Conservation (phyloP, 2,113 vertebrate species). For the Mohoua ochrocephala region DNA sequence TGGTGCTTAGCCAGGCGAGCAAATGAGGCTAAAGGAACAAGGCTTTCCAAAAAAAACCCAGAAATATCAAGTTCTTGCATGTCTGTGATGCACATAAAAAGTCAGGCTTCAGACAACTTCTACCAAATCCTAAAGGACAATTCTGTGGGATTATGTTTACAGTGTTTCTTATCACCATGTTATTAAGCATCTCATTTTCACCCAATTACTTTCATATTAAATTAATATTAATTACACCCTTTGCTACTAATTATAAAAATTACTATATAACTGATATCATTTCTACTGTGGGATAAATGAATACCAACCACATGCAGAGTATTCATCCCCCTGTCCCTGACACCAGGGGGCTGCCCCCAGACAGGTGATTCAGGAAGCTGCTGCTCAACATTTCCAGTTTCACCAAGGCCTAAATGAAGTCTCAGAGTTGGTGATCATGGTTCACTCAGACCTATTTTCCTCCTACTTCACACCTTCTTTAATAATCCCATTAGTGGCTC, state of each 20-base stretch:
- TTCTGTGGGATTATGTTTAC: neutral
- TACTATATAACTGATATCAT: neutral
- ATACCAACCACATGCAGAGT: neutral
- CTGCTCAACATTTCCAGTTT: neutral
- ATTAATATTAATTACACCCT: neutral
- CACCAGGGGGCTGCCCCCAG: neutral
- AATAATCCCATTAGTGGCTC: neutral
- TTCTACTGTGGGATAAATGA: neutral
- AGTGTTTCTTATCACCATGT: neutral
- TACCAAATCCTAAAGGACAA: neutral
- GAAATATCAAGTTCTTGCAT: neutral
- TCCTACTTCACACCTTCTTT: neutral
- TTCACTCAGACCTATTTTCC: neutral
- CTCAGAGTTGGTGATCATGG: no score
- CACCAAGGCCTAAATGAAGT: neutral
- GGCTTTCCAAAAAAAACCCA: neutral
- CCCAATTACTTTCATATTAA: neutral
- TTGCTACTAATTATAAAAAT: neutral
- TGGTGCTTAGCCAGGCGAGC: neutral
- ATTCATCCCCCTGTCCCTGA: neutral
- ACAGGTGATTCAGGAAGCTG: neutral
- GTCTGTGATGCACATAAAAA: fast-evolving
- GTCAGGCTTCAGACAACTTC: neutral
- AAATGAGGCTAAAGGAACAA: neutral
- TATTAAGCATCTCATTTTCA: neutral